phyloP scores from a whole-genome alignment of 2,888 invertebrate genomes.

The Urechis unicinctus region DNA sequence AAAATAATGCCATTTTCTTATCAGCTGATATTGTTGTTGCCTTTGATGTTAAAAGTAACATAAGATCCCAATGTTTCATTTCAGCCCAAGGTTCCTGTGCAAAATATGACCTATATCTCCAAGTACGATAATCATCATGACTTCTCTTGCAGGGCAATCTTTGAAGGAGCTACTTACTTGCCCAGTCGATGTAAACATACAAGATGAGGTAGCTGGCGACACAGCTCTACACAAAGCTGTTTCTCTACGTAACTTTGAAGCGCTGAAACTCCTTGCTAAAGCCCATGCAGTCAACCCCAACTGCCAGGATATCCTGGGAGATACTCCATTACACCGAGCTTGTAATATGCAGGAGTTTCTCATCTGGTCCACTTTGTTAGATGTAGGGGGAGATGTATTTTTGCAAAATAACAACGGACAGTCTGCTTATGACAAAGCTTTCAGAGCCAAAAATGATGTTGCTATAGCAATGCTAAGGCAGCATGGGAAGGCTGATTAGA shows the following conservation, averaged over 20 bases:
- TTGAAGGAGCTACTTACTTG: not conserved
- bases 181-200: not conserved
- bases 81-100: no score
- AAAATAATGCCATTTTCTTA: no score
- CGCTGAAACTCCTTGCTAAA: not conserved
- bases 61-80: no score
- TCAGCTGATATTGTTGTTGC: no score
- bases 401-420: not conserved
- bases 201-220: not conserved
- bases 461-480: not conserved
- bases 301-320: not conserved
- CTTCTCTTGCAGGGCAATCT: not conserved
- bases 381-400: not conserved
- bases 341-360: not conserved
- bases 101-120: no score
- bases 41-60: no score
- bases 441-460: not conserved
- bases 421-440: not conserved
- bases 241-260: not conserved
- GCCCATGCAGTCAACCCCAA: not conserved
- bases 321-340: not conserved
- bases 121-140: no score
- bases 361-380: not conserved
- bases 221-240: not conserved
- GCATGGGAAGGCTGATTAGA: not conserved